Conservation (phyloP, 1,140 invertebrate genomes). For the Aphaenogaster ashmeadi region DNA sequence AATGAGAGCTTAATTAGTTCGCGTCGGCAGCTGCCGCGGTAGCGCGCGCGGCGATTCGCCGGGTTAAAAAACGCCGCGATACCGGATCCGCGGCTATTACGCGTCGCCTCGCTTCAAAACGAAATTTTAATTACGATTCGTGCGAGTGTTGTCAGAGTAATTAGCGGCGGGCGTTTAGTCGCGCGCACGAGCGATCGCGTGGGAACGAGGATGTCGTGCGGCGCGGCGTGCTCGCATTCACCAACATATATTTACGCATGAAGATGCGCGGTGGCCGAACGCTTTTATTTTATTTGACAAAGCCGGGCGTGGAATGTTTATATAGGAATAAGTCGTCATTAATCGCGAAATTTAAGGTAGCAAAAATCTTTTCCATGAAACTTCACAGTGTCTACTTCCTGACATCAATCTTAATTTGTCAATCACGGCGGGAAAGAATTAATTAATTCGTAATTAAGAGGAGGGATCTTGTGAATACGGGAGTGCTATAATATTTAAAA, state of each 20-base stretch:
- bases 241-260: neutral
- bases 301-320: neutral
- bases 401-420: neutral
- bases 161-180: slow-evolving; percentile 67
- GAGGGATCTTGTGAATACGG: neutral
- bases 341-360: slow-evolving; percentile 5
- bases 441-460: slow-evolving; percentile 29
- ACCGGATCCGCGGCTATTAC: slow-evolving; percentile 69
- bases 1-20: slow-evolving; percentile 78
- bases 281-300: slow-evolving; percentile 13
- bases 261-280: neutral
- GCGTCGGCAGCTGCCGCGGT: slow-evolving; percentile 70
- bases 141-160: slow-evolving; percentile 68
- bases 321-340: neutral
- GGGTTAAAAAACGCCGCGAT: slow-evolving; percentile 74
- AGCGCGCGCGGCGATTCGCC: slow-evolving; percentile 20
- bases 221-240: neutral
- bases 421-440: neutral
- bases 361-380: neutral
- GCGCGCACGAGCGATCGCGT: slow-evolving; percentile 36
- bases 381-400: neutral
- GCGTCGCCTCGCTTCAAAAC: slow-evolving; percentile 67
- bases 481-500: slow-evolving; percentile 60
- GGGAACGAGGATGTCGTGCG: slow-evolving; percentile 21
- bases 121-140: slow-evolving; percentile 76